Percentiles rank a stretch among this genome's conserved stretches.
These are phyloP conservation scores for Blastobasis lacticolella DNA, from an alignment of 2,888 invertebrate genomes.

Conservation along the genomic window DNA sequence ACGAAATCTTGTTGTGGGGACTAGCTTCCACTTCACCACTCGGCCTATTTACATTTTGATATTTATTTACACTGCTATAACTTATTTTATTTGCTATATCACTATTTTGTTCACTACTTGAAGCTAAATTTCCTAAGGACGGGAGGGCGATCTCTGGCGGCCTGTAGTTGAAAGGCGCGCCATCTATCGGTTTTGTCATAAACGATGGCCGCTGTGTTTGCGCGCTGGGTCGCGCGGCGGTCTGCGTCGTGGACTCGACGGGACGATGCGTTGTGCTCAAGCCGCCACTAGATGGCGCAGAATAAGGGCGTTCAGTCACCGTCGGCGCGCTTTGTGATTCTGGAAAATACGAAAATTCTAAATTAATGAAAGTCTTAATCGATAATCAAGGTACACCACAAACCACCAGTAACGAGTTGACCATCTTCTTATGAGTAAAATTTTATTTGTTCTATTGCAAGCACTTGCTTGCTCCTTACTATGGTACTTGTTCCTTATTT, in stretches of 20 bases:
- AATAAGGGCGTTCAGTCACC: constrained; percentile 48
- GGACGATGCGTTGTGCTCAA: constrained; percentile 34
- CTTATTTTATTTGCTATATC: constrained; percentile 73
- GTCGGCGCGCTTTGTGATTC: constrained; percentile 43
- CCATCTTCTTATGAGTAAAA: too few species aligned
- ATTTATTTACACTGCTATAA: constrained; percentile 72
- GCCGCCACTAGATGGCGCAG: constrained; percentile 53
- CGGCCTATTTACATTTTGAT: constrained; percentile 72
- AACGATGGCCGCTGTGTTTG: constrained; percentile 68
- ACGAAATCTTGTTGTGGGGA: constrained; percentile 73
- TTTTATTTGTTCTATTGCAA: too few species aligned
- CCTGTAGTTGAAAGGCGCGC: constrained; percentile 60
- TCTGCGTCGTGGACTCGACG: constrained; percentile 45
- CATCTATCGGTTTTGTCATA: constrained; percentile 71
- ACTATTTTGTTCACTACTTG: constrained; percentile 71
- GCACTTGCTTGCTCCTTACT: too few species aligned
- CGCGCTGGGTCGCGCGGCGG: constrained; percentile 43
- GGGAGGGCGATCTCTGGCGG: constrained; percentile 66
- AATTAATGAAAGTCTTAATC: neutral
- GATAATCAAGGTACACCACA: neutral
- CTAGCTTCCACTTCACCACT: constrained; percentile 65
- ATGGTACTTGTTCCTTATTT: too few species aligned
- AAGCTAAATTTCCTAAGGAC: constrained; percentile 60
- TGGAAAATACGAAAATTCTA: constrained; percentile 23
- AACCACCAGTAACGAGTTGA: neutral